Conservation (phyloP, 2,113 vertebrate genomes). For the Nansenia antarctica region DNA sequence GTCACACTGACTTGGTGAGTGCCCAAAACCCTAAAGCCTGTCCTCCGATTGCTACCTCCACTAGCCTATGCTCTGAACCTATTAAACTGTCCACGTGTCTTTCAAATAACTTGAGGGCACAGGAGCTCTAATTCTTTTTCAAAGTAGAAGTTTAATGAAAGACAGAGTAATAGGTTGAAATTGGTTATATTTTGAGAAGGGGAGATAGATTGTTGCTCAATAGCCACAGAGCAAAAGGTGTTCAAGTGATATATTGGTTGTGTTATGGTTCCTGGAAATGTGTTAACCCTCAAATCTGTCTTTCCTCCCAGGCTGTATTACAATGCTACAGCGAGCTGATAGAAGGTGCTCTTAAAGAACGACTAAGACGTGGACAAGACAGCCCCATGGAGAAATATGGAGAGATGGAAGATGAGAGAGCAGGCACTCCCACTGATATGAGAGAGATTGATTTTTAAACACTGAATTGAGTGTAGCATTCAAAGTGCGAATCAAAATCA, state of each 20-base stretch:
- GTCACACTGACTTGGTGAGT: conserved; percentile 70
- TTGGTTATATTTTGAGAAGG: neutral
- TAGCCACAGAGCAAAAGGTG: neutral
- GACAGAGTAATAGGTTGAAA: neutral
- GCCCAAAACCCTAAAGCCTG: too few species aligned
- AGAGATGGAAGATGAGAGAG: conserved; percentile 66
- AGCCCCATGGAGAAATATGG: conserved; percentile 54
- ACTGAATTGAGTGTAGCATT: neutral
- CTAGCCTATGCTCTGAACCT: too few species aligned
- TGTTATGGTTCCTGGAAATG: too few species aligned
- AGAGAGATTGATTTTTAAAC: conserved; percentile 76
- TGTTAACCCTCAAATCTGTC: too few species aligned
- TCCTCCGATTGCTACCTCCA: too few species aligned
- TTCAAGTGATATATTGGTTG: neutral
- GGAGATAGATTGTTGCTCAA: neutral
- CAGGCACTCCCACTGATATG: conserved; percentile 76
- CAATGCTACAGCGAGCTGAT: conserved; percentile 78
- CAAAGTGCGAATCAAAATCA: conserved; percentile 50
- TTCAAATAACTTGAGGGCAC: neutral
- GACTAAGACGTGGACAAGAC: conserved; percentile 60
- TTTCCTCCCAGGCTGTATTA: conserved; percentile 62
- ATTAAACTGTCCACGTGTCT: too few species aligned
- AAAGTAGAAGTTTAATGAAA: neutral
- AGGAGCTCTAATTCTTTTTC: neutral
- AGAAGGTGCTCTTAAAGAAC: conserved; percentile 69